Evolutionary conservation across 2,113 vertebrate species (phyloP).

Genomic region (Ginglymostoma cirratum): DNA sequence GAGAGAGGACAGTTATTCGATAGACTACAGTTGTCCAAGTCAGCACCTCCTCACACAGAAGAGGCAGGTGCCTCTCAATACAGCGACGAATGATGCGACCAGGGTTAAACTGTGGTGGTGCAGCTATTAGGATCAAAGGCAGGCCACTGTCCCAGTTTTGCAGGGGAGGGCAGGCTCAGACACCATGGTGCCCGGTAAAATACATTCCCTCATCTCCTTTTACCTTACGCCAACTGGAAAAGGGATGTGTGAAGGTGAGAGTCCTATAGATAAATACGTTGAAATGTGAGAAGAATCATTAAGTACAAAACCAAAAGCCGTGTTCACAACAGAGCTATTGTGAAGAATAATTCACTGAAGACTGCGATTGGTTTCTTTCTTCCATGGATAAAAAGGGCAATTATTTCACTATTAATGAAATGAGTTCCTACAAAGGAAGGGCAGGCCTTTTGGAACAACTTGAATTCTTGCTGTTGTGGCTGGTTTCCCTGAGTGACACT

Average conservation of each 20-base stretch:
- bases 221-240: not conserved
- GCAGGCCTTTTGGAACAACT: not conserved
- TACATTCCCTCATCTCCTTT: not conserved
- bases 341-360: slow-evolving; percentile 12
- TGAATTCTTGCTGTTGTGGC: slow-evolving; percentile 27
- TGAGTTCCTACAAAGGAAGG: not conserved
- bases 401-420: slow-evolving; percentile 34
- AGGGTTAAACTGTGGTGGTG: not conserved
- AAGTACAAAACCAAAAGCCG: not conserved
- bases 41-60: not conserved
- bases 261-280: not conserved
- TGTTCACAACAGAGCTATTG: slow-evolving; percentile 30
- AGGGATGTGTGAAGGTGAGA: not conserved
- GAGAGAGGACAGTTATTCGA: not conserved
- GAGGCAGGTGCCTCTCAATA: not conserved
- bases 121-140: too few relatives aligned
- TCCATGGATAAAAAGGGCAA: slow-evolving; percentile 5
- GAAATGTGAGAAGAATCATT: not conserved
- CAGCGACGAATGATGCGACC: too few relatives aligned
- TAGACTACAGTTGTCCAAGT: not conserved
- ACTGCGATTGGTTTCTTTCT: slow-evolving; percentile 1
- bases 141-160: not conserved
- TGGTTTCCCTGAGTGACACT: slow-evolving; percentile 28
- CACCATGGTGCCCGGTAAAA: not conserved
- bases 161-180: too few relatives aligned